A percentile compares a stretch with the other conserved stretches of the same genome.
Conservation (phyloP, 2,113 vertebrate species). For the Chrysemys picta region DNA sequence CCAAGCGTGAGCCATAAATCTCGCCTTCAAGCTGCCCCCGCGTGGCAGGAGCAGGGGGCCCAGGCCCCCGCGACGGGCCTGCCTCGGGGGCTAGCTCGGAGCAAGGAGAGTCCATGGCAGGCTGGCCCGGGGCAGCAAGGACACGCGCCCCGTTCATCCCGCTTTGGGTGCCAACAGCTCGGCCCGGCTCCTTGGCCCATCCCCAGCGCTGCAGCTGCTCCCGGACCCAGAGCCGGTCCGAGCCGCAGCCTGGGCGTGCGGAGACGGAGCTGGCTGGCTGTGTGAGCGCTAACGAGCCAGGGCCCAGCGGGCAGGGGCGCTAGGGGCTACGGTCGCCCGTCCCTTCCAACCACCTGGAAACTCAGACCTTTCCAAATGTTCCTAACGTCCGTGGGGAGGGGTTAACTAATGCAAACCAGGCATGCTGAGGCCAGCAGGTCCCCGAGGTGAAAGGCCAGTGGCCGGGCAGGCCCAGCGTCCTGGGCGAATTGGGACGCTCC, state of each 20-base stretch:
- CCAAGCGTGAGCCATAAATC: not conserved
- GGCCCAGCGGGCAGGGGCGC: not conserved
- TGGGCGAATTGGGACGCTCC: too few species aligned
- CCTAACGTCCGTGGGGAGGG: too few species aligned
- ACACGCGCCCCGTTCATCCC: not conserved
- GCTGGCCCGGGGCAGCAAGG: not conserved
- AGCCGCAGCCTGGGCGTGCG: not conserved
- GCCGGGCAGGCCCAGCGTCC: too few species aligned
- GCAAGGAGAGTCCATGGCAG: not conserved
- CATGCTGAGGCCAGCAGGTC: too few species aligned
- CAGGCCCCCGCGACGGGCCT: too few species aligned
- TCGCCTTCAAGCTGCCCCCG: not conserved
- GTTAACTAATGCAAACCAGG: accelerated
- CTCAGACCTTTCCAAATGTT: not conserved
- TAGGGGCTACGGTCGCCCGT: not conserved
- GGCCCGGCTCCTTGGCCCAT: not conserved
- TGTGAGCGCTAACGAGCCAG: not conserved
- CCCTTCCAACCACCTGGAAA: not conserved
- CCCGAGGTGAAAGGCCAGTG: not conserved
- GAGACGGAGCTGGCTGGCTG: not conserved
- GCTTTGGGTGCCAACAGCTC: not conserved
- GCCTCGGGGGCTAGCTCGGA: too few species aligned
- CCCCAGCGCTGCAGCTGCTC: not conserved
- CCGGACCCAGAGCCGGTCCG: not conserved
- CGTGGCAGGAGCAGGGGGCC: too few species aligned